A percentile compares a stretch with the other conserved stretches of the same genome.
These are phyloP conservation scores for Molossus molossus DNA, from an alignment of 2,797 vertebrate species.

Conservation along the genomic window DNA sequence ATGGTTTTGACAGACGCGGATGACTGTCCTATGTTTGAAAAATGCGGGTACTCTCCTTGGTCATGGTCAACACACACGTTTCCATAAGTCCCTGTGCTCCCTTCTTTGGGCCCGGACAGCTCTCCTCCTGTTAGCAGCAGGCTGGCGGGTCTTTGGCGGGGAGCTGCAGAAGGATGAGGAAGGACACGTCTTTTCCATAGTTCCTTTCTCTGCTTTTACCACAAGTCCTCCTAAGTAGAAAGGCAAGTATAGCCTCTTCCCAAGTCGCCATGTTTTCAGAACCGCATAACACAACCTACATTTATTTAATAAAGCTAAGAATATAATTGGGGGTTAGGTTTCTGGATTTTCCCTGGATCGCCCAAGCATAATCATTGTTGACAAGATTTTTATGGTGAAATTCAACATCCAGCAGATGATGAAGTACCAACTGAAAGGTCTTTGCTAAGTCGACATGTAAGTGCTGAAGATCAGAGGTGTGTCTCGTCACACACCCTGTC, in stretches of 20 bases:
- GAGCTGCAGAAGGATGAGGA: neutral
- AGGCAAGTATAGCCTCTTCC: neutral
- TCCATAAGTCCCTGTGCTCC: neutral
- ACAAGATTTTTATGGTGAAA: constrained; percentile 48
- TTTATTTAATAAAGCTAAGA: constrained; percentile 71
- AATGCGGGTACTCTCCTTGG: neutral
- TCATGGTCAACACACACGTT: neutral
- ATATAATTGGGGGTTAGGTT: constrained; percentile 42
- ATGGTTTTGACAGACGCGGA: neutral
- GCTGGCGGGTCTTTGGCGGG: neutral
- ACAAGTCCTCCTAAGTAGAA: neutral
- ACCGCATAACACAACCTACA: neutral
- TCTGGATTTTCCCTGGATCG: constrained; percentile 27
- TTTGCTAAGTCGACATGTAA: no score
- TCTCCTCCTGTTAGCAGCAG: neutral
- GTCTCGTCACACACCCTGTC: neutral
- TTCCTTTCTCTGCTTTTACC: neutral
- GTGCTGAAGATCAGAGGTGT: neutral
- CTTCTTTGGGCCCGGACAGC: neutral
- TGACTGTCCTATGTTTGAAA: neutral
- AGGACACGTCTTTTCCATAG: neutral
- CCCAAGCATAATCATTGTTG: constrained; percentile 54
- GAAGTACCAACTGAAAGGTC: neutral
- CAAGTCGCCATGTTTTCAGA: constrained; percentile 25
- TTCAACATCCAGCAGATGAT: constrained; percentile 26